phyloP scores from a whole-genome alignment of 2,797 vertebrate genomes.

The Neopelma chrysocephalum region DNA sequence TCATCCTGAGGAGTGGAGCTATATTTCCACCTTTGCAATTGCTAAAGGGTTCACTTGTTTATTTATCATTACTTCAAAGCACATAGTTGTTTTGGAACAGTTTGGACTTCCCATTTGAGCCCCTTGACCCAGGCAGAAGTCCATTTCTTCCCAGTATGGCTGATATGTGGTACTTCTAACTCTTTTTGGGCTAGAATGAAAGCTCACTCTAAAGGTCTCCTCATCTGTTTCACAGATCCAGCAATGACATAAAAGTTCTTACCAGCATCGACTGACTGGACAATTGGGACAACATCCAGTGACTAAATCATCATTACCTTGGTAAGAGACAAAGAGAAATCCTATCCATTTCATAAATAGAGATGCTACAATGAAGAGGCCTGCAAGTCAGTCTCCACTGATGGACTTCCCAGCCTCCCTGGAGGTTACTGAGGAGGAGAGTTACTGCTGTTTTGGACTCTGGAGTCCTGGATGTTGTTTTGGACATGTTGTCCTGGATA shows the following conservation, averaged over 20 bases:
- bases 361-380: not conserved
- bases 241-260: not conserved
- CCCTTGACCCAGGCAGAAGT: not conserved
- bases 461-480: too few species aligned
- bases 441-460: not conserved
- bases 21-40: not conserved
- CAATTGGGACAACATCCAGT: not conserved
- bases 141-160: not conserved
- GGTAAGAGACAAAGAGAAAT: not conserved
- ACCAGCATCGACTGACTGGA: not conserved
- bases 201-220: not conserved
- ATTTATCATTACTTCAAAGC: not conserved
- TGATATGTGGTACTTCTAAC: not conserved
- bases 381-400: fast-evolving
- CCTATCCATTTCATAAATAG: not conserved
- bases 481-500: not conserved
- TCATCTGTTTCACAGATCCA: fast-evolving
- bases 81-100: not conserved
- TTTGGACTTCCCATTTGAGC: not conserved
- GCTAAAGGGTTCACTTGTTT: not conserved
- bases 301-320: not conserved
- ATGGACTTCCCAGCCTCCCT: not conserved
- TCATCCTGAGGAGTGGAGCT: not conserved
- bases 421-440: not conserved
- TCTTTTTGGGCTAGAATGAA: not conserved